Conservation (phyloP, 2,888 invertebrate genomes). For the Caenorhabditis virilis region DNA sequence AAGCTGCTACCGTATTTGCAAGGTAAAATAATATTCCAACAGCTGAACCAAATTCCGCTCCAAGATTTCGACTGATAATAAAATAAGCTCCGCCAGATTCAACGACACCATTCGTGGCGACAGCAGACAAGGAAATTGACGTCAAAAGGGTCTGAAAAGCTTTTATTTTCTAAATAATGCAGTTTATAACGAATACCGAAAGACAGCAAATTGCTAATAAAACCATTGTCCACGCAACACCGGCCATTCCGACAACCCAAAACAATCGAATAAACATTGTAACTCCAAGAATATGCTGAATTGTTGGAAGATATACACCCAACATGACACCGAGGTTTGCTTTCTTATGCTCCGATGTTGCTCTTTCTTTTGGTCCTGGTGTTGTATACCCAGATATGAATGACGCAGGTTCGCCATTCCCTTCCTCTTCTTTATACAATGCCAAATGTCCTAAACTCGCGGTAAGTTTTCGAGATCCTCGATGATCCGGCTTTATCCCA, state of each 20-base stretch:
- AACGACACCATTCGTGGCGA: slow-evolving; percentile 98
- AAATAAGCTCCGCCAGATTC: slow-evolving; percentile 95
- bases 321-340: slow-evolving; percentile 96
- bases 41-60: slow-evolving; percentile 98
- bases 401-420: slow-evolving; percentile 48
- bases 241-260: slow-evolving; percentile 79
- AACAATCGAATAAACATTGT: slow-evolving; percentile 98
- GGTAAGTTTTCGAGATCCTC: slow-evolving; percentile 40
- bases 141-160: slow-evolving; percentile 71
- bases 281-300: slow-evolving; percentile 99
- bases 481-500: background rate
- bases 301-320: slow-evolving; percentile 96
- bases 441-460: slow-evolving; percentile 64
- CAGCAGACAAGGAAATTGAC: slow-evolving; percentile 96
- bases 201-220: slow-evolving; percentile 81
- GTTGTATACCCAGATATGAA: slow-evolving; percentile 65
- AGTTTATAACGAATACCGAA: slow-evolving; percentile 65
- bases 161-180: background rate
- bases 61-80: slow-evolving; percentile 84
- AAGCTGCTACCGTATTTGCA: slow-evolving; percentile 94
- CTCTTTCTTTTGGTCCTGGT: slow-evolving; percentile 67
- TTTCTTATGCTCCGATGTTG: slow-evolving; percentile 62
- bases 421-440: slow-evolving; percentile 60
- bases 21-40: slow-evolving; percentile 98
- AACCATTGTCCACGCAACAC: slow-evolving; percentile 76